These are phyloP conservation scores for Oceanodroma leucorhoa DNA, from an alignment of 2,797 vertebrate genomes.

Conservation along the genomic window DNA sequence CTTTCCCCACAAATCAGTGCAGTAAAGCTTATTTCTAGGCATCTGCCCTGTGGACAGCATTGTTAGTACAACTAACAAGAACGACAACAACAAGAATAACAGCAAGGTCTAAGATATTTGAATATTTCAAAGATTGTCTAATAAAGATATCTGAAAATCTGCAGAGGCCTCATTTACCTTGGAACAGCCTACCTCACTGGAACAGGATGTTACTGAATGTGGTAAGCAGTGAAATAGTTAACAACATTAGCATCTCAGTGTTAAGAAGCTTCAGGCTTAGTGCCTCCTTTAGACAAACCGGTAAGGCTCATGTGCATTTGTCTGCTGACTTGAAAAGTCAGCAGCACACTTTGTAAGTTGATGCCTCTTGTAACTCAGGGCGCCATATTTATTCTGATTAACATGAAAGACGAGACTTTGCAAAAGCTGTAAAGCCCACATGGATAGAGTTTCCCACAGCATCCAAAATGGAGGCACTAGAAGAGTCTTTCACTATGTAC, in stretches of 20 bases:
- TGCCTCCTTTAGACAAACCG: neutral
- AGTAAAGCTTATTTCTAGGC: neutral
- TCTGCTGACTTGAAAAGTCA: neutral
- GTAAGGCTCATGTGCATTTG: neutral
- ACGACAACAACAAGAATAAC: neutral
- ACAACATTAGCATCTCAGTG: neutral
- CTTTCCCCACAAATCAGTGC: neutral
- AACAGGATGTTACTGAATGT: neutral
- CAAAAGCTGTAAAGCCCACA: neutral
- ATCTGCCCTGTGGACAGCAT: neutral
- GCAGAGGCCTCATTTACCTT: neutral
- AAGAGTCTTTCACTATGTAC: neutral
- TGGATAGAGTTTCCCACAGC: neutral
- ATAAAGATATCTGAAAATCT: neutral
- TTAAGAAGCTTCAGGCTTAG: neutral
- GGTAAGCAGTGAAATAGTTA: neutral
- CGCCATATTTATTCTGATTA: neutral
- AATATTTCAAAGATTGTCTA: neutral
- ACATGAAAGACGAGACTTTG: neutral
- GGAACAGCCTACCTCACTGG: neutral
- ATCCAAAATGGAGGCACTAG: too few species aligned
- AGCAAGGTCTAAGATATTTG: neutral
- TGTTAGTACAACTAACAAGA: neutral
- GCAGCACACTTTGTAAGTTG: neutral
- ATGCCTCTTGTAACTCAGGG: neutral